Conservation (phyloP, 2,113 vertebrate genomes). For the Cranoglanis bouderius region DNA sequence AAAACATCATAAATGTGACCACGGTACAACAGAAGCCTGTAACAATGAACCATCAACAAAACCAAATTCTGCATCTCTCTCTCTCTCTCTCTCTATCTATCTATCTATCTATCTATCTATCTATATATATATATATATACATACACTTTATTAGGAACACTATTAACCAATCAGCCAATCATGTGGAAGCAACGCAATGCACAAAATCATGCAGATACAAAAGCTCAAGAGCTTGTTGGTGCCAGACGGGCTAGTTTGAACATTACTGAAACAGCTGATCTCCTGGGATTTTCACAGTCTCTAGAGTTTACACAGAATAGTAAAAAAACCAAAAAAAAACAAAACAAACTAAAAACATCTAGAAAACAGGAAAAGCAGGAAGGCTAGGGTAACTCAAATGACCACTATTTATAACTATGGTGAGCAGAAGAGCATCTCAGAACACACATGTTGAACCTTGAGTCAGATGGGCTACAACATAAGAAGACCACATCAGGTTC, state of each 20-base stretch:
- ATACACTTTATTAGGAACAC: background rate
- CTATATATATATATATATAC: no score
- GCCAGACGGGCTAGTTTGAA: no score
- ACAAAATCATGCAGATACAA: background rate
- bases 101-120: no score
- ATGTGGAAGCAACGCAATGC: background rate
- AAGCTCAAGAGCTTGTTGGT: background rate
- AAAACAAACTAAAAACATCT: background rate
- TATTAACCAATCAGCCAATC: background rate
- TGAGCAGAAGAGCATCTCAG: background rate
- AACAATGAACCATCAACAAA: background rate
- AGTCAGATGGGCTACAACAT: background rate
- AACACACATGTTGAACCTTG: background rate
- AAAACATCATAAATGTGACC: background rate
- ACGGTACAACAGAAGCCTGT: background rate
- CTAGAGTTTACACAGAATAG: background rate
- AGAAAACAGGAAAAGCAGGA: no score
- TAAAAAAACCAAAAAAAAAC: background rate
- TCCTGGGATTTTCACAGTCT: background rate
- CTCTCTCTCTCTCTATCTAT: no score
- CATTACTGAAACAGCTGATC: background rate
- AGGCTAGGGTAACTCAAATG: background rate
- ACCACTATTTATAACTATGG: background rate
- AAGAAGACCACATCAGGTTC: background rate
- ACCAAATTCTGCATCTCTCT: background rate